Conservation (phyloP, 1,140 invertebrate species). For the Drosophila melanica region DNA sequence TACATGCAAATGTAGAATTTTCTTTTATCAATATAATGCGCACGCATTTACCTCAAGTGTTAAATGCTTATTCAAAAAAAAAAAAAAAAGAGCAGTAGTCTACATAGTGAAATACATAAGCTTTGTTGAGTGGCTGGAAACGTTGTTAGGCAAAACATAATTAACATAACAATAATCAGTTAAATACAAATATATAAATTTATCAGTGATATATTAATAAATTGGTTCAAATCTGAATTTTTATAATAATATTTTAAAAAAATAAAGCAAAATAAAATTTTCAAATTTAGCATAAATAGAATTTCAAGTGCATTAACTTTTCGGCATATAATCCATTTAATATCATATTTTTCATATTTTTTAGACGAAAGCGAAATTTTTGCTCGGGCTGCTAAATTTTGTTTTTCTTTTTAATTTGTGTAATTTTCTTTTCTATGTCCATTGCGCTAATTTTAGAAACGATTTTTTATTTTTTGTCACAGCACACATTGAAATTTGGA, state of each 20-base stretch:
- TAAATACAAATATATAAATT: too few relatives aligned
- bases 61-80: conserved; percentile 19
- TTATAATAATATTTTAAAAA: too few relatives aligned
- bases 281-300: too few relatives aligned
- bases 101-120: background rate
- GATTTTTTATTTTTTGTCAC: conserved; percentile 17
- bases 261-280: too few relatives aligned
- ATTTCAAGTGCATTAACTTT: background rate
- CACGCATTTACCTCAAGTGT: background rate
- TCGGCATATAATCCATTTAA: background rate
- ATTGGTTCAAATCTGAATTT: too few relatives aligned
- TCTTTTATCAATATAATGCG: conserved; percentile 39
- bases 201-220: too few relatives aligned
- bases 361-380: background rate
- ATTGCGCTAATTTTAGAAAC: conserved; percentile 50
- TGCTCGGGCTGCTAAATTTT: background rate
- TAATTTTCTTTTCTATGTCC: conserved; percentile 21
- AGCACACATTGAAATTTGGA: conserved; percentile 18
- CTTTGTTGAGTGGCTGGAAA: background rate
- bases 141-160: background rate
- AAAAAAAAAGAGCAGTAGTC: too few relatives aligned
- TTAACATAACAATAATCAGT: too few relatives aligned
- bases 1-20: conserved; percentile 3
- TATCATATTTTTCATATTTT: background rate
- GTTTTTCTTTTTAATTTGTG: background rate